A percentile compares a stretch with the other conserved stretches of the same genome.
phyloP scores from a whole-genome alignment of 2,797 vertebrate genomes.

The Dendrocincla fuliginosa region DNA sequence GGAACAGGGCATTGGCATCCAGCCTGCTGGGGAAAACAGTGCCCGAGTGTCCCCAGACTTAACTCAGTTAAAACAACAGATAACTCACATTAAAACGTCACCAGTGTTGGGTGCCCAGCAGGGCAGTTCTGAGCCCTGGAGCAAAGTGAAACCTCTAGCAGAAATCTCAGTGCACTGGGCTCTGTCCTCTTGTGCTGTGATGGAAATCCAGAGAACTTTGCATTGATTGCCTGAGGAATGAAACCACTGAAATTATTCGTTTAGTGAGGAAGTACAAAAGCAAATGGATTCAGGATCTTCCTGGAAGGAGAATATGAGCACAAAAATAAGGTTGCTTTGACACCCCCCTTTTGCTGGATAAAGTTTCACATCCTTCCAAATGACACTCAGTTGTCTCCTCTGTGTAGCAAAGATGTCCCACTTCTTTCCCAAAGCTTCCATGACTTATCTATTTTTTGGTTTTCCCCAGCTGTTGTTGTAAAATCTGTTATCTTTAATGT shows the following conservation, averaged over 20 bases:
- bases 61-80: not conserved
- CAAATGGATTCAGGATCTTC: not conserved
- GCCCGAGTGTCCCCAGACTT: not conserved
- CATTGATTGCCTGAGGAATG: not conserved
- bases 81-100: not conserved
- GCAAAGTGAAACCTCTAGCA: not conserved
- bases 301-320: not conserved
- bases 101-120: not conserved
- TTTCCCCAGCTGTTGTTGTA: slow-evolving; percentile 55
- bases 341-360: not conserved
- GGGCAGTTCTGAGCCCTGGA: not conserved
- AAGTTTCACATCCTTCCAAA: slow-evolving; percentile 22
- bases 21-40: not conserved
- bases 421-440: slow-evolving; percentile 11
- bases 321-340: not conserved
- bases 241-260: not conserved
- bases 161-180: not conserved
- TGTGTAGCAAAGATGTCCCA: not conserved
- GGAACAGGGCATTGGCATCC: not conserved
- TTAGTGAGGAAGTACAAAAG: not conserved
- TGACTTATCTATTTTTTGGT: not conserved
- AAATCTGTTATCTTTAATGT: slow-evolving; percentile 73
- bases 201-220: not conserved
- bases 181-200: fast-evolving
- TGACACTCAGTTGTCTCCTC: not conserved